These are phyloP conservation scores for Acipenser oxyrinchus DNA, from an alignment of 2,797 vertebrate genomes.

Conservation along the genomic window DNA sequence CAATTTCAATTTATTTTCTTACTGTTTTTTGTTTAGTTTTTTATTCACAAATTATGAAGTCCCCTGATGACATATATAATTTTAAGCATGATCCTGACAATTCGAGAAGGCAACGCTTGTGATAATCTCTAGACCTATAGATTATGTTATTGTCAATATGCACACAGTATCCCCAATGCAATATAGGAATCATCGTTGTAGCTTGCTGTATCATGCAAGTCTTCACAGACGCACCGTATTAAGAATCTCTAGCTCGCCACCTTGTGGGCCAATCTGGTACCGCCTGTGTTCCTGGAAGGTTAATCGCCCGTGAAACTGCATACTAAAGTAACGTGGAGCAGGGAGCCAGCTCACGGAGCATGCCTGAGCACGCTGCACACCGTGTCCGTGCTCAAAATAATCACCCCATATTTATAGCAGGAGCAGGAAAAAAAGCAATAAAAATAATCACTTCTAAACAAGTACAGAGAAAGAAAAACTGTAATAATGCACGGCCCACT, in stretches of 20 bases:
- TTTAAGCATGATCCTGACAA: too few relatives aligned
- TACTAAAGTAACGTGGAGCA: conserved; percentile 40
- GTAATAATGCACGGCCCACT: background rate
- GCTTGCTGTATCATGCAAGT: background rate
- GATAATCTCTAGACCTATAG: too few relatives aligned
- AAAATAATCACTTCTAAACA: conserved; percentile 30
- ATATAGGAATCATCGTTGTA: too few relatives aligned
- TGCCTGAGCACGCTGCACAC: conserved; percentile 13
- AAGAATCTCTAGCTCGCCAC: conserved; percentile 53
- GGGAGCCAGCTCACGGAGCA: conserved; percentile 42
- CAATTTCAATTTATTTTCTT: too few relatives aligned
- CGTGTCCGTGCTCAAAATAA: conserved; percentile 45
- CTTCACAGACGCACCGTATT: background rate
- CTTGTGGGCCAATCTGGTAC: conserved; percentile 56
- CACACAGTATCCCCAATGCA: too few relatives aligned
- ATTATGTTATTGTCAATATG: too few relatives aligned
- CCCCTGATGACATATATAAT: too few relatives aligned
- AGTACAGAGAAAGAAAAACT: conserved; percentile 25
- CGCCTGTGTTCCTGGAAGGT: conserved; percentile 41
- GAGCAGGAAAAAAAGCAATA: conserved; percentile 35
- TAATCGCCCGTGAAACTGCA: conserved; percentile 52
- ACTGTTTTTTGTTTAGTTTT: too few relatives aligned
- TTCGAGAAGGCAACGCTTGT: too few relatives aligned
- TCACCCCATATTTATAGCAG: conserved; percentile 53
- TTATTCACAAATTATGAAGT: too few relatives aligned